A percentile compares a stretch with the other conserved stretches of the same genome.
Conservation (phyloP, 2,888 invertebrate genomes). For the Chesias legatella region DNA sequence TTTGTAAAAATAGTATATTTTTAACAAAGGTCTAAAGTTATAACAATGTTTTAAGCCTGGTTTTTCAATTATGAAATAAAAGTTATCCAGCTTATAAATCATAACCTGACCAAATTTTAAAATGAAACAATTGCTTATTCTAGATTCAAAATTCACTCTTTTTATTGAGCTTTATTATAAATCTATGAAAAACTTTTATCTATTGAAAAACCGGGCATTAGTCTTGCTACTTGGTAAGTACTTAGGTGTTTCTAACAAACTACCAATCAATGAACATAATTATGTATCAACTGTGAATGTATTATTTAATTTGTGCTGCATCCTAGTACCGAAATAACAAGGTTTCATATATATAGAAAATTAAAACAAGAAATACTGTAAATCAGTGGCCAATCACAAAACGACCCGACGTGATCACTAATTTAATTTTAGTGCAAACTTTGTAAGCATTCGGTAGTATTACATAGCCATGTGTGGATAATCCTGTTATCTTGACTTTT, state of each 20-base stretch:
- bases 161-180: too few species aligned
- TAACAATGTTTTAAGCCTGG: slow-evolving; percentile 26
- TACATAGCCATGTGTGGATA: too few species aligned
- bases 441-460: too few species aligned
- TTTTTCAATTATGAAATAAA: too few species aligned
- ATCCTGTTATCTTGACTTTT: too few species aligned
- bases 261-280: slow-evolving; percentile 22
- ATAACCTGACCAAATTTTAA: too few species aligned
- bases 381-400: not conserved
- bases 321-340: slow-evolving; percentile 16
- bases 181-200: too few species aligned
- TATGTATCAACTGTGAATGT: slow-evolving; percentile 22
- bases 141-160: too few species aligned
- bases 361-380: not conserved
- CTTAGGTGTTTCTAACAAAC: slow-evolving; percentile 14
- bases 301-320: slow-evolving; percentile 29
- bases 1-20: slow-evolving; percentile 43
- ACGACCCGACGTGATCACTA: not conserved
- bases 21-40: slow-evolving; percentile 40
- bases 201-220: too few species aligned
- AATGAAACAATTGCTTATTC: too few species aligned
- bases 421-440: too few species aligned
- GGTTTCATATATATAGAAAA: slow-evolving; percentile 1
- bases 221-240: slow-evolving; percentile 24
- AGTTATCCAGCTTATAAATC: too few species aligned